Percentiles rank a stretch among this genome's conserved stretches.
These are phyloP conservation scores for Drosophila malerkotliana DNA, from an alignment of 1,140 invertebrate genomes.

Conservation along the genomic window DNA sequence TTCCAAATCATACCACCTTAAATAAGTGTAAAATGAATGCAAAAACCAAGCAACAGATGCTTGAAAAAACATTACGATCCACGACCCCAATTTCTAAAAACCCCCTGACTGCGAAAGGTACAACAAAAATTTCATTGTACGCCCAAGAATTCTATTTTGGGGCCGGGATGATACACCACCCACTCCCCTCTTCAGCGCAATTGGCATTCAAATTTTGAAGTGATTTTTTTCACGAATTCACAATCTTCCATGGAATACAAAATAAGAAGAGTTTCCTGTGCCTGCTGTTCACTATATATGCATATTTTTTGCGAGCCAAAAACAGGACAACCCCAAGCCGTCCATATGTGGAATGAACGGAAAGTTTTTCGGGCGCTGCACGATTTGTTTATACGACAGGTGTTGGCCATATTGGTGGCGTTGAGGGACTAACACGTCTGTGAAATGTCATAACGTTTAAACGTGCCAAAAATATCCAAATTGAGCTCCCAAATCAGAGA, in stretches of 20 bases:
- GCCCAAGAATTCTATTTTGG: conserved; percentile 31
- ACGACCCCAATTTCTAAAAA: conserved; percentile 37
- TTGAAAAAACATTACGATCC: conserved; percentile 60
- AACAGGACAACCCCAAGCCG: conserved; percentile 9
- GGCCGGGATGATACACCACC: conserved; percentile 3
- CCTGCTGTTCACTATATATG: conserved; percentile 56
- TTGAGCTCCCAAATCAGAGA: conserved; percentile 13
- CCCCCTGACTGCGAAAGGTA: conserved; percentile 36
- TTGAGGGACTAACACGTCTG: conserved; percentile 79
- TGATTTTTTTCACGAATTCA: conserved; percentile 74
- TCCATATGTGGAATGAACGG: conserved; percentile 38
- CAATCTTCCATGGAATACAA: conserved; percentile 57
- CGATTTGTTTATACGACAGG: conserved; percentile 75
- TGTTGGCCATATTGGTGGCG: conserved; percentile 69
- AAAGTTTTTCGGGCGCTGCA: conserved; percentile 38
- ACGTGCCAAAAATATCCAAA: conserved; percentile 77
- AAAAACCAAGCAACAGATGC: conserved; percentile 61
- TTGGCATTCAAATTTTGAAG: conserved; percentile 77
- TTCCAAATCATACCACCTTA: neutral
- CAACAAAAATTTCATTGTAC: conserved; percentile 54
- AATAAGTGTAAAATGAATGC: conserved; percentile 3
- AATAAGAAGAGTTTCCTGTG: conserved; percentile 50
- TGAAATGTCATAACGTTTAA: conserved; percentile 83
- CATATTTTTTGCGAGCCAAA: conserved; percentile 31
- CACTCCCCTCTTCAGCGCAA: conserved; percentile 26